Percentiles rank a stretch among this genome's conserved stretches.
These are phyloP conservation scores for Turritopsis dohrnii DNA, from an alignment of 30 jellyfish, hydroid and myxozoan genomes.

Conservation along the genomic window DNA sequence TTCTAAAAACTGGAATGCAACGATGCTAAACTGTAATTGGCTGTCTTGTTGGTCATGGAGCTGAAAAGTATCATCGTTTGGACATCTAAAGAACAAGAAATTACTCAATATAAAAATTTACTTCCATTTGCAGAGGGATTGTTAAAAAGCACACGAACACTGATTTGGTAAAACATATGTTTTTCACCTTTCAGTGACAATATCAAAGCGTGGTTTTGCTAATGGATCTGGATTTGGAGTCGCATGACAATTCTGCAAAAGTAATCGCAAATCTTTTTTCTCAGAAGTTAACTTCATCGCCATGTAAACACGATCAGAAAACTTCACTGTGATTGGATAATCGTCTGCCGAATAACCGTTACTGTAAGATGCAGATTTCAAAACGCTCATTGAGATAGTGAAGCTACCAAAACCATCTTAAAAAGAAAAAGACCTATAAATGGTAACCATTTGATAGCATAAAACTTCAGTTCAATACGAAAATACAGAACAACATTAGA, in stretches of 20 bases:
- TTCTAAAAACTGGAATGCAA: not conserved
- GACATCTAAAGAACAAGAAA: not conserved
- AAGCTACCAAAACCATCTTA: not conserved
- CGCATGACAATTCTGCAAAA: constrained; percentile 3
- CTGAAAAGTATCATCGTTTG: not conserved
- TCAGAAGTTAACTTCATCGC: not conserved
- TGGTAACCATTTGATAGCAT: no score
- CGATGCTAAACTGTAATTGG: not conserved
- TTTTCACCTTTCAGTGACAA: not conserved
- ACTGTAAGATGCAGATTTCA: not conserved
- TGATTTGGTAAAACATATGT: not conserved
- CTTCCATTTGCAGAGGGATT: no score
- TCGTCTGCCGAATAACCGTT: not conserved
- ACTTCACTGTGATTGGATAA: constrained; percentile 1
- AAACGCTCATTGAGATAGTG: not conserved
- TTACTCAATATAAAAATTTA: no score
- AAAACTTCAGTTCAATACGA: not conserved
- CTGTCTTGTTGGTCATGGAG: not conserved
- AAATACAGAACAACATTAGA: not conserved
- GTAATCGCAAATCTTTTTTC: not conserved
- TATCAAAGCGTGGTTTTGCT: not conserved
- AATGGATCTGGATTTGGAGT: not conserved
- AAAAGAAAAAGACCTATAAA: not conserved
- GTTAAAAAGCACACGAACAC: not conserved
- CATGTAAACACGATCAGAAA: constrained; percentile 19